phyloP scores from a whole-genome alignment of 2,113 vertebrate genomes.

The Psittacus erithacus region DNA sequence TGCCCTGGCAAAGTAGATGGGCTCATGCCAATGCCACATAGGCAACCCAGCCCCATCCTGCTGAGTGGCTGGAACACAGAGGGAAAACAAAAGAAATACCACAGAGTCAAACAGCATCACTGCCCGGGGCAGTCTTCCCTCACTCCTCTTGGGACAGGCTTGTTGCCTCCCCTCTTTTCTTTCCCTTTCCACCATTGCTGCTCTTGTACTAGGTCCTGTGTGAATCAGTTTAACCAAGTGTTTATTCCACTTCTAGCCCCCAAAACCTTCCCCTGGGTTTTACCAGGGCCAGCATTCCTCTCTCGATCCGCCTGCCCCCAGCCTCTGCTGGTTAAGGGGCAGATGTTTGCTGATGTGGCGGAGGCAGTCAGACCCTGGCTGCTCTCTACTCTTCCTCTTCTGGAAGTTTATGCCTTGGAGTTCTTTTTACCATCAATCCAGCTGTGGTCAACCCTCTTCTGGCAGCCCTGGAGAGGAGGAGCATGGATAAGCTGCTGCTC shows the following conservation, averaged over 20 bases:
- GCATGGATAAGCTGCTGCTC: background rate
- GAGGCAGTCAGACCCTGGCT: background rate
- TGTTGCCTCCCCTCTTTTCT: background rate
- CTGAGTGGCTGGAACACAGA: background rate
- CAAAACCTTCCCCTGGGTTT: background rate
- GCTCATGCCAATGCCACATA: fast-evolving
- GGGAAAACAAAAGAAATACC: background rate
- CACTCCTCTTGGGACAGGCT: background rate
- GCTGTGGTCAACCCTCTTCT: background rate
- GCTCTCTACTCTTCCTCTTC: background rate
- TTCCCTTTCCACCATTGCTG: background rate
- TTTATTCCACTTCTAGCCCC: background rate
- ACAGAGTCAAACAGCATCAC: background rate
- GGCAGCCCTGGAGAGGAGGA: background rate
- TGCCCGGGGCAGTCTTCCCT: background rate
- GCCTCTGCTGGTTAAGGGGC: background rate
- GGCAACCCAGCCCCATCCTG: background rate
- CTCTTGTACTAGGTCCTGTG: background rate
- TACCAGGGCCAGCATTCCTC: fast-evolving
- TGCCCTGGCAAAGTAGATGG: fast-evolving
- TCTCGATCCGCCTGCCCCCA: background rate
- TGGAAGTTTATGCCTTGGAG: background rate
- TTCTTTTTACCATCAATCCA: background rate
- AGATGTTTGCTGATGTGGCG: background rate
- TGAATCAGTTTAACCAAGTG: background rate